Percentiles rank a stretch among this genome's conserved stretches.
Evolutionary conservation across 2,888 invertebrate species (phyloP).

Genomic region (Philhelius pedissequus): DNA sequence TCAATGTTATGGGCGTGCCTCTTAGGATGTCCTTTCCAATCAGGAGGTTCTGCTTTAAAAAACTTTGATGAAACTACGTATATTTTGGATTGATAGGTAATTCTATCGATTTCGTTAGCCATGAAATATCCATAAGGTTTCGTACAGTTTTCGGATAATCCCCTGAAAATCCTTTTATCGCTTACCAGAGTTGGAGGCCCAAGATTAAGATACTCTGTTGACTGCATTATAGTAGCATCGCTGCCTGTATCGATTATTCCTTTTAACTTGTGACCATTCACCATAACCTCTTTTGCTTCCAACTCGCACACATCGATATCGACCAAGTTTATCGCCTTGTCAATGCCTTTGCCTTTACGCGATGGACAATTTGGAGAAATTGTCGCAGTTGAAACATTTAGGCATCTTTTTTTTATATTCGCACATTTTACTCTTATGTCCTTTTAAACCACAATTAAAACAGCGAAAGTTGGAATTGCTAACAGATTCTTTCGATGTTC

Average conservation of each 20-base stretch:
- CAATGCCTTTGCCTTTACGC: background rate
- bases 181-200: background rate
- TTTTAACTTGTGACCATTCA: background rate
- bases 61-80: background rate
- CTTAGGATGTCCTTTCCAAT: too few species aligned
- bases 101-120: background rate
- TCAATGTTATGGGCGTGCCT: too few species aligned
- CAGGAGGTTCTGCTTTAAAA: too few species aligned
- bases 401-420: background rate
- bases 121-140: background rate
- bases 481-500: background rate
- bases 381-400: background rate
- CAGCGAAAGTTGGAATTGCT: background rate
- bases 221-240: background rate
- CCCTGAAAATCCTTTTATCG: background rate
- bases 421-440: background rate
- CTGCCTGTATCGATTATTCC: background rate
- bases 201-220: background rate
- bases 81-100: background rate
- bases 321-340: background rate
- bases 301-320: background rate
- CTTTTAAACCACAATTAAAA: background rate
- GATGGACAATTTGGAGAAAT: background rate
- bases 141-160: background rate
- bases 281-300: background rate